Conservation (phyloP, 2,888 invertebrate genomes). For the Mimachlamys varia region DNA sequence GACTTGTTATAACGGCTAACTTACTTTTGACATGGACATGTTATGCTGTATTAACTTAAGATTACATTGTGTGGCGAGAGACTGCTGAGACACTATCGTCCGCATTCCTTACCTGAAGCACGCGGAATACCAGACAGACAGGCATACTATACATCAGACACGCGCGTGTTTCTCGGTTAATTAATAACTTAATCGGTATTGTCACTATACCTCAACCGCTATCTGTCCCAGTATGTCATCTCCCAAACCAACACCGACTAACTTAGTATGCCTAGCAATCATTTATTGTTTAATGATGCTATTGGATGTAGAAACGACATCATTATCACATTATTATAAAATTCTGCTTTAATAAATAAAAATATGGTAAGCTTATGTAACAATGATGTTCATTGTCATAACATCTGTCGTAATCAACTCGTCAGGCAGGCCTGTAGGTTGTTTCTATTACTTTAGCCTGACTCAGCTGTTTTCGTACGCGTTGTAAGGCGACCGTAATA, state of each 20-base stretch:
- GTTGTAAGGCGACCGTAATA: background rate
- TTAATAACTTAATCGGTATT: slow-evolving; percentile 16
- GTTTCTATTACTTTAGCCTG: background rate
- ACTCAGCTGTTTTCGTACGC: background rate
- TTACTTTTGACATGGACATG: background rate
- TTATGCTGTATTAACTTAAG: background rate
- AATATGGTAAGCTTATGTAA: background rate
- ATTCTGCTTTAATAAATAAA: too few species aligned
- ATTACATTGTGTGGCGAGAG: background rate
- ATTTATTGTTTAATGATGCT: background rate
- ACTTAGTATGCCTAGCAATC: background rate
- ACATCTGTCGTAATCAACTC: background rate
- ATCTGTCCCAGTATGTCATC: background rate
- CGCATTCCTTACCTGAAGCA: background rate
- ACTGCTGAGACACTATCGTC: background rate
- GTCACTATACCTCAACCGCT: background rate
- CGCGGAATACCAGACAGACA: background rate
- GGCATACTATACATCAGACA: background rate
- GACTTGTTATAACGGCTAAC: background rate
- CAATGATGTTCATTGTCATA: background rate
- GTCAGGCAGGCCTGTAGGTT: background rate
- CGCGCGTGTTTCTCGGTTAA: background rate
- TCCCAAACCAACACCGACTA: background rate
- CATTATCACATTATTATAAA: too few species aligned
- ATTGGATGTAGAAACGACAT: background rate